Evolutionary conservation across 2,888 invertebrate species (phyloP), one percentile per base, ranked within the genome.

Genomic region (Imbricaverruca yamaguchii): DNA sequence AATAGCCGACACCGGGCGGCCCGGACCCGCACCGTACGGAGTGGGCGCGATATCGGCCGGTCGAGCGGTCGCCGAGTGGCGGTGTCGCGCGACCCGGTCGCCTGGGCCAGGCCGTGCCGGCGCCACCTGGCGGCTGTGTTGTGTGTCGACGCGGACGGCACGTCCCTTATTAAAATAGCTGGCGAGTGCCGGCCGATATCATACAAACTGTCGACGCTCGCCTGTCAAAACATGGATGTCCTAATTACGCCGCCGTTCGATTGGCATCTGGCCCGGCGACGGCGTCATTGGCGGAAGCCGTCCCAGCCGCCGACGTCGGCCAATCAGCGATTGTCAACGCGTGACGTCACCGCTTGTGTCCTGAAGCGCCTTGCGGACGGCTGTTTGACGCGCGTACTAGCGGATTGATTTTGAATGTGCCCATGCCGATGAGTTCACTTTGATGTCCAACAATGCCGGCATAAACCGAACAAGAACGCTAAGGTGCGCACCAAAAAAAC

Each of bases 191-290:
- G 23, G 53, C 18, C 74, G 53, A 55, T 74, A 74, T 74, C 74
- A 21, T 23, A 21, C 53, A 74, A 74, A 55, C 74, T 74, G 74
- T 74, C 74, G 11, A 18, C 39, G 21, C 15, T 15, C 6, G 74
- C 74, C 74, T 74, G 74, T 74, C 74, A 74, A 53, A 74, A 74
- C 74, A 74, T 21, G 53, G 55, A 74, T 21, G 21, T 53, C 21
- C 55, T 21, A 74, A 74, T 74, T 74, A 74, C 21, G 69, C 9
- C 53, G 25, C 53, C 23, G 23, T 11, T 39, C 74, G 74, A 74
- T 74, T 18, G 53, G 74, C 74, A 18, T 55, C 13, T 55, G 53
- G 21, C 21, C 15, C 1, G 4, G 23, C 8, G 21, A 2, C 39
- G 53, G 18, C 8, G 18, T 18, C 74, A 74, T 74, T 74, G 74